phyloP scores from a whole-genome alignment of 2,113 vertebrate species.

The Ginglymostoma cirratum region DNA sequence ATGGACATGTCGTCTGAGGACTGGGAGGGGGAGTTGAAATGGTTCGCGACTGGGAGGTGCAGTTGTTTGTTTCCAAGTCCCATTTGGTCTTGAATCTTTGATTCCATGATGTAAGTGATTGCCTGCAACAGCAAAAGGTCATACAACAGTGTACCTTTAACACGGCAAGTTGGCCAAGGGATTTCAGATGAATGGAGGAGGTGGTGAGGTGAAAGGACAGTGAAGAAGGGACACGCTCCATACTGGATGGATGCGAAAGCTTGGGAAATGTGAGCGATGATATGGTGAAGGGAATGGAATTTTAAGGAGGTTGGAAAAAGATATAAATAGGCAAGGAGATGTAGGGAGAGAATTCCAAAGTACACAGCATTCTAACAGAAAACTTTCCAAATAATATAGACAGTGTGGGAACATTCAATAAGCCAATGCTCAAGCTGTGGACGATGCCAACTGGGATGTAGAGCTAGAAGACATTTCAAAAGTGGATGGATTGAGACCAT shows the following conservation, averaged over 20 bases:
- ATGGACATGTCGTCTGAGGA: too few species aligned
- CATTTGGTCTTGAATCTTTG: not conserved
- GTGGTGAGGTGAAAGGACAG: too few species aligned
- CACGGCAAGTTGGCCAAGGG: not conserved
- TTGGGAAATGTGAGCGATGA: not conserved
- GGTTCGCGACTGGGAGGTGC: too few species aligned
- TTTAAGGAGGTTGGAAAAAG: not conserved
- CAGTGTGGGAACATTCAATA: not conserved
- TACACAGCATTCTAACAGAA: not conserved
- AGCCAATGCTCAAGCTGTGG: not conserved
- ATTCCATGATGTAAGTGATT: not conserved
- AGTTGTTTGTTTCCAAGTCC: not conserved
- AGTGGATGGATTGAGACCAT: not conserved
- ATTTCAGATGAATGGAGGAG: not conserved
- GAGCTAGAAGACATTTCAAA: not conserved
- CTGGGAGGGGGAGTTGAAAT: too few species aligned
- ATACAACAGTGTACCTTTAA: not conserved
- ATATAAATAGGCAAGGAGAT: not conserved
- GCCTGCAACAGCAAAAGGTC: not conserved
- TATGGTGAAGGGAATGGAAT: not conserved
- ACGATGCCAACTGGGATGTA: not conserved
- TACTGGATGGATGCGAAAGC: not conserved
- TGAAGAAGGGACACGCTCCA: not conserved
- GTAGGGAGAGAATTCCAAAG: not conserved
- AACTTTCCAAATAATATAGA: not conserved